phyloP scores from a whole-genome alignment of 2,797 vertebrate genomes.

The Molossus alvarezi region DNA sequence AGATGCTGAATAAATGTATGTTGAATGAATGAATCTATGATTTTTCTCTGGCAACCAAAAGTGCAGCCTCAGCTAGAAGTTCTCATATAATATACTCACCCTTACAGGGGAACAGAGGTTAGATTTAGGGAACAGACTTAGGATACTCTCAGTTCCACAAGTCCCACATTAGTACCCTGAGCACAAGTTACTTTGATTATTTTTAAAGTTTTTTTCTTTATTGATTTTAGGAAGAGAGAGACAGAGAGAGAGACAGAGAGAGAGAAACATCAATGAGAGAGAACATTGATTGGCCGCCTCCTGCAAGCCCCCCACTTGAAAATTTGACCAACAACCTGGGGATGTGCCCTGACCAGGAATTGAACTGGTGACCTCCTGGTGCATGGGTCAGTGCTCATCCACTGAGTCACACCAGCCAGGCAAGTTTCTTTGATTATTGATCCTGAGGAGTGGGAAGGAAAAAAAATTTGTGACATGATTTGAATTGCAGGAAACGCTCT shows the following conservation, averaged over 20 bases:
- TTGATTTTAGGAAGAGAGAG: no score
- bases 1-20: neutral
- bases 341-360: no score
- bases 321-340: no score
- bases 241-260: no score
- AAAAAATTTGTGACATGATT: neutral
- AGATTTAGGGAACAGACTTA: slow-evolving; percentile 35
- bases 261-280: no score
- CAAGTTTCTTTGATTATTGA: slow-evolving; percentile 9
- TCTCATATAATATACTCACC: neutral
- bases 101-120: neutral
- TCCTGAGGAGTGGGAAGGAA: neutral
- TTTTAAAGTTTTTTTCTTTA: no score
- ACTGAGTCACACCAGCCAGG: no score
- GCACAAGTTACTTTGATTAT: slow-evolving; percentile 23
- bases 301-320: no score
- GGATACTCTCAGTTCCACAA: neutral
- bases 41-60: slow-evolving; percentile 29
- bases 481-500: slow-evolving; percentile 19
- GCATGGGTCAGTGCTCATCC: no score
- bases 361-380: no score
- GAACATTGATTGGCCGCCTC: no score
- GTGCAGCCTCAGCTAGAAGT: neutral
- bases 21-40: slow-evolving; percentile 2
- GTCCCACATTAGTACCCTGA: neutral